These are phyloP conservation scores for Diorhabda carinulata DNA, from an alignment of 1,140 invertebrate species.

Conservation along the genomic window DNA sequence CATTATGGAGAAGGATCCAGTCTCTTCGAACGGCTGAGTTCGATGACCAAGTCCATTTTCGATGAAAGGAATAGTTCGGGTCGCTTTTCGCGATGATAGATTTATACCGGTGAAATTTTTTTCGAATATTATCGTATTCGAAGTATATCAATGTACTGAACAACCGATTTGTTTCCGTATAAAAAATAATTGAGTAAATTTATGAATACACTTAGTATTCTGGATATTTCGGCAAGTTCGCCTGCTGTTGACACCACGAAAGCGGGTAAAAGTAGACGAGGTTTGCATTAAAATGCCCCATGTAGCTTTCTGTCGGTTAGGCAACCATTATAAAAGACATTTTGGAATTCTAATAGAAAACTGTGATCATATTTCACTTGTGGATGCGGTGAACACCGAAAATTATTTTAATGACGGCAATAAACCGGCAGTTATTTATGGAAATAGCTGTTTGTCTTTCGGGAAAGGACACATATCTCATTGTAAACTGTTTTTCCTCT, in stretches of 20 bases:
- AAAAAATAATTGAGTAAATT: conserved; percentile 20
- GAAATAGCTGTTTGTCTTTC: conserved; percentile 32
- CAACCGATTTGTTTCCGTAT: background rate
- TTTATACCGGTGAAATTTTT: too few species aligned
- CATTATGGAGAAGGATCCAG: too few species aligned
- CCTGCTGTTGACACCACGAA: conserved; percentile 19
- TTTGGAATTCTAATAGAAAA: conserved; percentile 35
- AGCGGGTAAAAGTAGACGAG: conserved; percentile 17
- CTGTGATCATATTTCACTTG: conserved; percentile 31
- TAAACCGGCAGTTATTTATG: conserved; percentile 39
- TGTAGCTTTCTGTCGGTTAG: conserved; percentile 20
- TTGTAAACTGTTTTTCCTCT: background rate
- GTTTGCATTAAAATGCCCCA: conserved; percentile 29
- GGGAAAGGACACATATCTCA: background rate
- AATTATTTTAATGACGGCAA: conserved; percentile 42
- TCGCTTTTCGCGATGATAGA: too few species aligned
- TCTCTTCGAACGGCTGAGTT: too few species aligned
- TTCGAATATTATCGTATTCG: too few species aligned
- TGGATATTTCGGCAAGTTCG: conserved; percentile 6
- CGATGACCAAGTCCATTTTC: too few species aligned
- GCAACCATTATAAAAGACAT: conserved; percentile 27
- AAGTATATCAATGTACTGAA: too few species aligned
- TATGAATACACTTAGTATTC: conserved; percentile 26
- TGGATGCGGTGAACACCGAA: conserved; percentile 29
- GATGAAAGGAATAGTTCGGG: too few species aligned